Conservation (phyloP, 23 tunicate genomes). For the Ciona savignyi region DNA sequence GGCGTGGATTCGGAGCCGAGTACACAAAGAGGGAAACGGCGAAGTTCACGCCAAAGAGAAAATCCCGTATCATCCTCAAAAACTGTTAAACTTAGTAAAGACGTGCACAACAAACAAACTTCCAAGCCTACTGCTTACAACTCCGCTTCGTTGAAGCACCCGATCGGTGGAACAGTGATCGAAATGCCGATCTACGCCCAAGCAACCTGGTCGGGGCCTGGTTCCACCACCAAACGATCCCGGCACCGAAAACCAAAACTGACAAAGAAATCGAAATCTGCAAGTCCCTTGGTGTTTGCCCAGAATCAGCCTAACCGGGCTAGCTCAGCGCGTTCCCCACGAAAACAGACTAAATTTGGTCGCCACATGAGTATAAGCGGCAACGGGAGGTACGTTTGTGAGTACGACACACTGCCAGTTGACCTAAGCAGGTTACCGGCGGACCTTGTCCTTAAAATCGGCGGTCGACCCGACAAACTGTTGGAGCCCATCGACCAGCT, state of each 20-base stretch:
- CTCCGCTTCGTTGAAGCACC: constrained; percentile 37
- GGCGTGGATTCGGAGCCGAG: neutral
- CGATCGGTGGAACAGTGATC: constrained; percentile 30
- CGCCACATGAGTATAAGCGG: constrained; percentile 56
- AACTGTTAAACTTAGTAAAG: neutral
- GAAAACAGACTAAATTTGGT: constrained; percentile 5
- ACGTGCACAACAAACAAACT: neutral
- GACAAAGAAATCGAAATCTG: neutral
- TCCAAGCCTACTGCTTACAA: neutral
- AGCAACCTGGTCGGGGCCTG: constrained; percentile 59
- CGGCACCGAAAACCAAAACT: neutral
- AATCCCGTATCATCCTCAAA: neutral
- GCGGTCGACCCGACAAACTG: constrained; percentile 46
- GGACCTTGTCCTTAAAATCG: constrained; percentile 45
- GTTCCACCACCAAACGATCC: neutral
- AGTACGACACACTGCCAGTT: constrained; percentile 39
- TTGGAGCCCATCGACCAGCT: constrained; percentile 56
- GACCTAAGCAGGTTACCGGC: constrained; percentile 51
- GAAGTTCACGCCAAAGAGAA: neutral
- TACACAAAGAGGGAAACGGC: neutral
- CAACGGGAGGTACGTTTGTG: constrained; percentile 46
- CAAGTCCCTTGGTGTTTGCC: neutral
- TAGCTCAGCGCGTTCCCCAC: neutral
- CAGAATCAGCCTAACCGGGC: neutral
- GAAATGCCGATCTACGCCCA: constrained; percentile 74